Conservation (phyloP, 2,888 invertebrate genomes). For the Cryptus armator region DNA sequence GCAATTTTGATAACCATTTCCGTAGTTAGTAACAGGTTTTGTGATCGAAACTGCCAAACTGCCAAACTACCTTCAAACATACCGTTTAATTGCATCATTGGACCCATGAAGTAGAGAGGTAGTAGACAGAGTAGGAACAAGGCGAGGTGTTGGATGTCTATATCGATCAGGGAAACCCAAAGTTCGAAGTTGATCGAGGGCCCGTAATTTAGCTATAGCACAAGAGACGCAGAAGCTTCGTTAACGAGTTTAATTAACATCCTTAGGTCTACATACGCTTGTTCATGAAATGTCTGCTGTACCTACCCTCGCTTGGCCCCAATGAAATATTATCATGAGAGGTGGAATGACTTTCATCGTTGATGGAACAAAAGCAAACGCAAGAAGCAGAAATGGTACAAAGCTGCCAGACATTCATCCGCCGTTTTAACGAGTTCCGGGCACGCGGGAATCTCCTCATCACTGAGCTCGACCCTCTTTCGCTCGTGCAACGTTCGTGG, state of each 20-base stretch:
- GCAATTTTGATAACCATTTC: not conserved
- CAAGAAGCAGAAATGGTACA: not conserved
- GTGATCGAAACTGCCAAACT: not conserved
- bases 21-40: not conserved
- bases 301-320: not conserved
- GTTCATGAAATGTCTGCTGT: not conserved
- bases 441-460: constrained; percentile 32
- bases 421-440: constrained; percentile 56
- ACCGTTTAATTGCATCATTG: constrained; percentile 10
- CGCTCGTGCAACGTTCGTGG: not conserved
- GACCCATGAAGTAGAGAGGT: not conserved
- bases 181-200: constrained; percentile 9
- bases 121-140: not conserved
- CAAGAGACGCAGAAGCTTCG: not conserved
- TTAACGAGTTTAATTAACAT: constrained; percentile 37
- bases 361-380: not conserved
- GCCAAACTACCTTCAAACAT: constrained; percentile 5
- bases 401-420: constrained; percentile 13
- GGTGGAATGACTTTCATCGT: constrained; percentile 16
- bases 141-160: not conserved
- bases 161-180: not conserved
- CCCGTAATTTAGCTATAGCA: not conserved
- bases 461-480: not conserved
- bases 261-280: not conserved
- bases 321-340: not conserved